Evolutionary conservation across 2,888 invertebrate genomes (phyloP), one percentile per base, ranked within the genome.

Genomic region (Phyllotreta striolata): DNA sequence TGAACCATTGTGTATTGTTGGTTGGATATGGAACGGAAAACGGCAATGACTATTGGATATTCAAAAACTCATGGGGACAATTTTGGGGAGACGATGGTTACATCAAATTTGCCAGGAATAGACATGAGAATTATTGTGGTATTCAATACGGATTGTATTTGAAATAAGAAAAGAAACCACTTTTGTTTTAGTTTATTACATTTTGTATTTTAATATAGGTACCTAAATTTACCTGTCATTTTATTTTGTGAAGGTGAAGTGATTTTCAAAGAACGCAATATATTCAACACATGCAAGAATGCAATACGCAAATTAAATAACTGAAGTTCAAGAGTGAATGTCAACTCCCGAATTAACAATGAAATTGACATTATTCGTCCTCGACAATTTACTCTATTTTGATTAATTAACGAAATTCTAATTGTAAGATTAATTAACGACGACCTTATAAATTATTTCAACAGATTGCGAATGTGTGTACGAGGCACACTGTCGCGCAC

Each of bases 31-130:
- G 66, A 2, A 54, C 38, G 9, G 66, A 63, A 41, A 52, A 63
- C 13, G 63, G 66, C 14, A 38, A 51, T n/a, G 63, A 66, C 37
- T 66, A 66, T 71, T 89, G 88, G 88, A 74, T 88, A 6, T 86
- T 89, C 1, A 89, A 88, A 74, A 89, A 89, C 76, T 87, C 87
- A 14, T 87, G 86, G 85, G 83, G 85, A 7, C 69, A 75, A 6
- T 47, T 62, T n/a, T 68, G 69, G 65, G 63, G 66, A 58, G 34
- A 68, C 63, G 47, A 56, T 43, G 70, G 70, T n/a, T 70, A 54
- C 39, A 64, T 65, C 10, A 68, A 62, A 63, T 63, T 69, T 37
- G 55, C 63, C 12, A 49, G 66, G 9, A 58, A 54, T 40, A 59
- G 47, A 24, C 59, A 60, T 54, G 12, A 47, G 9, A 64, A 64